phyloP scores from a whole-genome alignment of 2,888 invertebrate genomes.

The Venusia cambrica region DNA sequence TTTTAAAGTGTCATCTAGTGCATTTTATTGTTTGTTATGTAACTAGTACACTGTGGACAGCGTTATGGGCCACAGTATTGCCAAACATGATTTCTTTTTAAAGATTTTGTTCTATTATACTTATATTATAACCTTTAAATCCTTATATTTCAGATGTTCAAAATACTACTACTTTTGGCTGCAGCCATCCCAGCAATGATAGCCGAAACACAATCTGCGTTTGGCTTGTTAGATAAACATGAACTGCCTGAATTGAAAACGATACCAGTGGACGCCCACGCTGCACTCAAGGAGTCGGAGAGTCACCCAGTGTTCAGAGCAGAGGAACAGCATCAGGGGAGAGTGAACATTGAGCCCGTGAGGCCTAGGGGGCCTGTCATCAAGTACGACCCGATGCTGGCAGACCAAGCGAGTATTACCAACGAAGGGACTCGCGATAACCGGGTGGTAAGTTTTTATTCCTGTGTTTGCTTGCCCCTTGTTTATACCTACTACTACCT shows the following conservation, averaged over 20 bases:
- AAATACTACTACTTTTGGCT: conserved; percentile 36
- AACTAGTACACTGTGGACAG: no score
- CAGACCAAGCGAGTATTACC: conserved; percentile 51
- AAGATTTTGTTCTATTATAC: background rate
- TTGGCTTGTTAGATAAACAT: conserved; percentile 47
- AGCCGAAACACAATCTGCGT: conserved; percentile 54
- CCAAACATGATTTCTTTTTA: background rate
- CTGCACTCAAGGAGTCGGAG: conserved; percentile 43
- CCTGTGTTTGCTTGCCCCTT: no score
- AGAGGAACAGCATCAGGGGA: conserved; percentile 49
- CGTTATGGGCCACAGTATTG: no score
- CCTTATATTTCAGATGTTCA: conserved; percentile 57
- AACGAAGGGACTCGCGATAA: conserved; percentile 59
- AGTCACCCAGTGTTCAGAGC: conserved; percentile 58
- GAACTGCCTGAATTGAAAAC: conserved; percentile 45
- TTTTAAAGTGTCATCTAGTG: no score
- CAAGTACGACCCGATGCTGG: conserved; percentile 63
- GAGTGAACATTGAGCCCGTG: conserved; percentile 58
- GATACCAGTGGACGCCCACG: conserved; percentile 43
- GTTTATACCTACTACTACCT: no score
- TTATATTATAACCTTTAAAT: background rate
- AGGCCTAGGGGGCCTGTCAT: conserved; percentile 49
- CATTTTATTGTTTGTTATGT: no score
- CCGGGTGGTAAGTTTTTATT: conserved; percentile 52
- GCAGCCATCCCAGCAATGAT: conserved; percentile 40